Conservation (phyloP, 2,888 invertebrate genomes). For the Leucania comma region DNA sequence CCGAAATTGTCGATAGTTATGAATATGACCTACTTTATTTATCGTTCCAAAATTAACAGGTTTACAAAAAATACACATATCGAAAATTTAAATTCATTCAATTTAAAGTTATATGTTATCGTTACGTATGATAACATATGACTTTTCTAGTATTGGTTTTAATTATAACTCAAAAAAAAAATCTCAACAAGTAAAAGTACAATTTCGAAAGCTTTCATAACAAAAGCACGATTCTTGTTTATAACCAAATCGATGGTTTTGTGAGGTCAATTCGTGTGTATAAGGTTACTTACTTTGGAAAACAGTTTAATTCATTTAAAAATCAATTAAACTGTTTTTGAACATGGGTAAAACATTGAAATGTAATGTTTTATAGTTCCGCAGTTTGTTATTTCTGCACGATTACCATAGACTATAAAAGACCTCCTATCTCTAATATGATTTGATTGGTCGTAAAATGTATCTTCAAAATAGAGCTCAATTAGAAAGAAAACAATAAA, state of each 20-base stretch:
- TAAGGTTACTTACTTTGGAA: constrained; percentile 22
- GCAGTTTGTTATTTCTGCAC: constrained; percentile 36
- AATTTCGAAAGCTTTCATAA: background rate
- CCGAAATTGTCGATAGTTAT: too few relatives aligned
- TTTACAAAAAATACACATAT: too few relatives aligned
- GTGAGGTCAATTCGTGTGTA: constrained; percentile 26
- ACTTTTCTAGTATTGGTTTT: background rate
- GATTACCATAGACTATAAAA: constrained; percentile 31
- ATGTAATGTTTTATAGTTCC: constrained; percentile 3
- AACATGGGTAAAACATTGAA: constrained; percentile 14
- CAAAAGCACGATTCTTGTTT: background rate
- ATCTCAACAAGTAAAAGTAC: background rate
- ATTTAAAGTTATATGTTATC: too few relatives aligned
- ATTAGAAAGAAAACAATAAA: background rate
- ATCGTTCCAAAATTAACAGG: too few relatives aligned
- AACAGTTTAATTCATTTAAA: background rate
- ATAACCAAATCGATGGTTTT: background rate
- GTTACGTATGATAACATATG: too few relatives aligned
- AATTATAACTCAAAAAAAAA: background rate
- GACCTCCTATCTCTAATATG: background rate
- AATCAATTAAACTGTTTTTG: constrained; percentile 12
- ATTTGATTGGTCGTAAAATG: constrained; percentile 49
- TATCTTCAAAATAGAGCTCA: constrained; percentile 9
- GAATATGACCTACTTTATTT: too few relatives aligned
- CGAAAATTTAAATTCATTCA: background rate